phyloP scores from a whole-genome alignment of 2,888 invertebrate genomes.

The Odiellus spinosus region DNA sequence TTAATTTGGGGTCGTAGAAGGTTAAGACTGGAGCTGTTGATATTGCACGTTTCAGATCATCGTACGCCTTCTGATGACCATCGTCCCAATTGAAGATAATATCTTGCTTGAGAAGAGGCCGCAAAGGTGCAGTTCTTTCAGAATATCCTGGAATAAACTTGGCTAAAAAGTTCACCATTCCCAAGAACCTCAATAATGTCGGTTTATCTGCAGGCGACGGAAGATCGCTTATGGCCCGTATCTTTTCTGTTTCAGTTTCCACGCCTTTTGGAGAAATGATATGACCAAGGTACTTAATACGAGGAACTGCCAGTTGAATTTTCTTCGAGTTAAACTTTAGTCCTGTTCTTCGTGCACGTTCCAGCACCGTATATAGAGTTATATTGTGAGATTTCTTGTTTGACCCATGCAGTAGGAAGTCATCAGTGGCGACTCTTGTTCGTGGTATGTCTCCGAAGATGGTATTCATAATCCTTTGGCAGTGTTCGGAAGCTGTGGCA shows the following conservation, averaged over 20 bases:
- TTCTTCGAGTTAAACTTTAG: constrained; percentile 3
- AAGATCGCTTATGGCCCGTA: constrained; percentile 1
- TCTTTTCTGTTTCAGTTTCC: constrained; percentile 2
- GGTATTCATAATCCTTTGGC: constrained; percentile 19
- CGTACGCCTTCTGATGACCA: constrained; percentile 17
- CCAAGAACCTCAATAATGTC: constrained; percentile 5
- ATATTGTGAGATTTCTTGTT: neutral
- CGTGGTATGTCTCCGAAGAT: constrained; percentile 1
- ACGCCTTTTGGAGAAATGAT: constrained; percentile 5
- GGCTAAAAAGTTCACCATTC: constrained; percentile 2
- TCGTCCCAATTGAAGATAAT: constrained; percentile 5
- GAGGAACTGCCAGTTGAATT: constrained; percentile 2
- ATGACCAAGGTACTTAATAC: constrained; percentile 6
- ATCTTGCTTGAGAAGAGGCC: constrained; percentile 1
- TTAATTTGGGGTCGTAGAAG: constrained; percentile 22
- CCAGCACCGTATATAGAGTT: constrained; percentile 3
- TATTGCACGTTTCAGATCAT: constrained; percentile 23
- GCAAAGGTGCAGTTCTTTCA: neutral
- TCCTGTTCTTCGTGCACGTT: constrained; percentile 3
- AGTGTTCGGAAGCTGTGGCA: constrained; percentile 25
- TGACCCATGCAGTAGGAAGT: neutral
- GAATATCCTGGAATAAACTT: neutral
- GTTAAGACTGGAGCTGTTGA: constrained; percentile 23
- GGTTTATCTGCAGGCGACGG: constrained; percentile 2
- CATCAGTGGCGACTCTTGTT: constrained; percentile 2